These are phyloP conservation scores for Cardiocondyla obscurior DNA, from an alignment of 1,140 invertebrate species.

Conservation along the genomic window DNA sequence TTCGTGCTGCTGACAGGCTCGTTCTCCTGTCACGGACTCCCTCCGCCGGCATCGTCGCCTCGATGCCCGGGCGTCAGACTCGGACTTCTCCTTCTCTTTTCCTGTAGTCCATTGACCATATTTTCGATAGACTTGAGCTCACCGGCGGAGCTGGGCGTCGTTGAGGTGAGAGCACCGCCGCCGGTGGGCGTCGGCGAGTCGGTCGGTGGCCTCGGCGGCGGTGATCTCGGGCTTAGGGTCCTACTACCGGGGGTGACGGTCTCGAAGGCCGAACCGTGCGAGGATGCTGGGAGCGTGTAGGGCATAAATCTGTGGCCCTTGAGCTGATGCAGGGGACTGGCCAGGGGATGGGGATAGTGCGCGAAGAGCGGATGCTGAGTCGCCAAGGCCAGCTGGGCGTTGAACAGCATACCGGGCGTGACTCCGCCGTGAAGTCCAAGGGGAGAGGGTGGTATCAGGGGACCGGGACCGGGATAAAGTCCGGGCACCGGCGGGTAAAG, in stretches of 20 bases:
- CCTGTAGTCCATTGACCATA: slow-evolving; percentile 97
- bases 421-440: slow-evolving; percentile 86
- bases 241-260: slow-evolving; percentile 90
- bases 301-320: slow-evolving; percentile 92
- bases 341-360: slow-evolving; percentile 86
- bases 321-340: slow-evolving; percentile 83
- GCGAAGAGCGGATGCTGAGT: slow-evolving; percentile 90
- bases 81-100: slow-evolving; percentile 84
- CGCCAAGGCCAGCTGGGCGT: slow-evolving; percentile 91
- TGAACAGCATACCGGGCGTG: slow-evolving; percentile 91
- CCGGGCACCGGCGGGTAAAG: slow-evolving; percentile 91
- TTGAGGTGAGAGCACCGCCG: slow-evolving; percentile 74
- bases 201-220: slow-evolving; percentile 85
- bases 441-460: slow-evolving; percentile 88
- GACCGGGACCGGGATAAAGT: slow-evolving; percentile 89
- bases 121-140: slow-evolving; percentile 98
- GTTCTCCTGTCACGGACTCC: slow-evolving; percentile 84
- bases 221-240: slow-evolving; percentile 88
- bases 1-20: slow-evolving; percentile 79
- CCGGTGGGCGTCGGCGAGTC: slow-evolving; percentile 85
- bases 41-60: slow-evolving; percentile 77
- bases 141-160: slow-evolving; percentile 83
- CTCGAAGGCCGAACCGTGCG: slow-evolving; percentile 91
- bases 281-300: slow-evolving; percentile 90
- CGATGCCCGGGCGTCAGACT: slow-evolving; percentile 76